These are phyloP conservation scores for Callitettix versicolor DNA, from an alignment of 1,140 invertebrate genomes.

Conservation along the genomic window DNA sequence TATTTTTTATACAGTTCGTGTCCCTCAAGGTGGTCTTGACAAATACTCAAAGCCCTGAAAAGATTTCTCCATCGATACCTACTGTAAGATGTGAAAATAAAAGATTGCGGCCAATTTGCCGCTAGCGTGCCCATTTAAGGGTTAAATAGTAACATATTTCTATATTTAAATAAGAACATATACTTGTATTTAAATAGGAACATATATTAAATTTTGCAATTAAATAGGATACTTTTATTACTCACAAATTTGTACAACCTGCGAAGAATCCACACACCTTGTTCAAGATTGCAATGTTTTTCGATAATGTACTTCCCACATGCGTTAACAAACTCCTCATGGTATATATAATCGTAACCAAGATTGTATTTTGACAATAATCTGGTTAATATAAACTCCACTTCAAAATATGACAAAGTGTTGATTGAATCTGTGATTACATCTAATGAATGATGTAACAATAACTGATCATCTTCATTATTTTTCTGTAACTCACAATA, in stretches of 20 bases:
- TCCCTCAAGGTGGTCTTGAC: no score
- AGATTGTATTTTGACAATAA: constrained; percentile 32
- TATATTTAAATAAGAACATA: no score
- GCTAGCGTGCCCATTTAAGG: no score
- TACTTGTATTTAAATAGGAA: no score
- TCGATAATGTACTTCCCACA: constrained; percentile 36
- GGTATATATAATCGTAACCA: constrained; percentile 39
- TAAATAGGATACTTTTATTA: no score
- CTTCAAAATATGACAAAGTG: constrained; percentile 34
- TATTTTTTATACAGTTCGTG: no score
- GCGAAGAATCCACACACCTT: constrained; percentile 36
- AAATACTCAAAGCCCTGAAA: no score
- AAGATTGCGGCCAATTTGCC: no score
- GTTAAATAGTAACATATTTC: no score
- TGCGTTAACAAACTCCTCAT: constrained; percentile 42
- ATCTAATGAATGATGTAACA: constrained; percentile 13
- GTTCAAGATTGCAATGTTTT: constrained; percentile 38
- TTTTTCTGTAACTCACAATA: not conserved
- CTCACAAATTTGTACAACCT: constrained; percentile 42
- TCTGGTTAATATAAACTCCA: constrained; percentile 36
- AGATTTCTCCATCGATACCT: no score
- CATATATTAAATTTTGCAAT: no score
- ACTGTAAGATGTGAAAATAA: no score
- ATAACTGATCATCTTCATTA: not conserved
- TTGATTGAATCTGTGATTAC: constrained; percentile 33